Percentiles rank a stretch among this genome's conserved stretches.
Evolutionary conservation across 2,113 vertebrate genomes (phyloP).

Genomic region (Oreocharis arfaki): DNA sequence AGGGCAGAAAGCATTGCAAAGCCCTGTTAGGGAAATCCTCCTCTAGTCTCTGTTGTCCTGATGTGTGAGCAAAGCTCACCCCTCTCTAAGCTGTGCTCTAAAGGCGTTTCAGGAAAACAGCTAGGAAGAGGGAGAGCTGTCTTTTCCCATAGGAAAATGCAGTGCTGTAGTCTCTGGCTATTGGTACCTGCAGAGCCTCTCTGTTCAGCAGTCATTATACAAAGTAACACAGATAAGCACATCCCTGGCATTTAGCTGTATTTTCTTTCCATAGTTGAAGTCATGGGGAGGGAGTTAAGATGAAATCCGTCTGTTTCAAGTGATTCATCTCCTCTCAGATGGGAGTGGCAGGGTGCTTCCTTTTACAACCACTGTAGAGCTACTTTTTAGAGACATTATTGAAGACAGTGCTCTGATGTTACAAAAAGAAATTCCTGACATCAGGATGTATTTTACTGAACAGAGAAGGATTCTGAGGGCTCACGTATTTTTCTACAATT

Average conservation of each 20-base stretch:
- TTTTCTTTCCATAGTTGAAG: conserved; percentile 1
- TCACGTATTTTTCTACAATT: not conserved
- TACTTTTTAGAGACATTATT: not conserved
- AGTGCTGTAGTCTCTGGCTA: not conserved
- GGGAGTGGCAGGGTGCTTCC: conserved; percentile 41
- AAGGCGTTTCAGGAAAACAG: not conserved
- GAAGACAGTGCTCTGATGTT: not conserved
- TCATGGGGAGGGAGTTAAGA: conserved; percentile 13
- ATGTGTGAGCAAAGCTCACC: not conserved
- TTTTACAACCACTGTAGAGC: not conserved
- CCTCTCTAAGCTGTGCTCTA: not conserved
- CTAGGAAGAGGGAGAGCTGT: not conserved
- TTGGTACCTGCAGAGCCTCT: not conserved
- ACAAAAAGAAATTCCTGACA: not conserved
- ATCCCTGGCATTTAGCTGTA: conserved; percentile 1
- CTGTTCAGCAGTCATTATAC: not conserved
- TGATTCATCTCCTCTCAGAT: conserved; percentile 40
- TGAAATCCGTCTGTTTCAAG: conserved; percentile 12
- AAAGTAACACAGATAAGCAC: not conserved
- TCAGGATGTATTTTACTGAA: not conserved
- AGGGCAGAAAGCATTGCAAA: not conserved
- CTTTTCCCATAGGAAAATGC: not conserved
- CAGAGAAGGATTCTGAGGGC: not conserved
- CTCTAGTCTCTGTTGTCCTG: not conserved
- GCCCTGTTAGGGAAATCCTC: not conserved